Conservation (phyloP, 2,888 invertebrate genomes). For the Ophioninae sp. region DNA sequence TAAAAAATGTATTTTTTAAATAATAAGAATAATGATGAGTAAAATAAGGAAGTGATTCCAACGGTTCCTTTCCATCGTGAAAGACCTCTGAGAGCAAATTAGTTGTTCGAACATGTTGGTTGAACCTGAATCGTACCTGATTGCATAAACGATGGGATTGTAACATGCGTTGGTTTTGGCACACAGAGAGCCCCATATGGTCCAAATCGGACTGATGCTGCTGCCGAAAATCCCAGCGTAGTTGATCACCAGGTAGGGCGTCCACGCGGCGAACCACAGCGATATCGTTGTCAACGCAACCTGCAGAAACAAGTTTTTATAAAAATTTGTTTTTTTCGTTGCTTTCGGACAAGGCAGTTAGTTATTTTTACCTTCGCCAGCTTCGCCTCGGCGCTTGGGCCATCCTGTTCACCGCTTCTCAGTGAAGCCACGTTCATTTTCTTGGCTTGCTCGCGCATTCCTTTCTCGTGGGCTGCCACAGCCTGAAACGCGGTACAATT, state of each 20-base stretch:
- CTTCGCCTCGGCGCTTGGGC: constrained; percentile 83
- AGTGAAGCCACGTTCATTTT: constrained; percentile 86
- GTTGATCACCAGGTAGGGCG: constrained; percentile 88
- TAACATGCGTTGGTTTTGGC: constrained; percentile 84
- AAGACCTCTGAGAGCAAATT: too few species aligned
- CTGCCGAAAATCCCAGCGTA: constrained; percentile 90
- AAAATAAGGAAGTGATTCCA: too few species aligned
- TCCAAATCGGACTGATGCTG: constrained; percentile 89
- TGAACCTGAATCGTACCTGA: constrained; percentile 77
- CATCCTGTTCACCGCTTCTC: constrained; percentile 82
- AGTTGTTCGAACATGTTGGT: neutral
- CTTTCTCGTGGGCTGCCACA: constrained; percentile 83
- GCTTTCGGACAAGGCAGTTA: neutral
- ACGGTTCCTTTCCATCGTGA: too few species aligned
- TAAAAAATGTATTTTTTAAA: too few species aligned
- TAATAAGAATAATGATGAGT: too few species aligned
- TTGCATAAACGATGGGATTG: constrained; percentile 84
- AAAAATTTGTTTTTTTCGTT: neutral
- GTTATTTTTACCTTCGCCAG: constrained; percentile 82
- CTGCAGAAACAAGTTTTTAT: constrained; percentile 67
- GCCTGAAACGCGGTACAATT: constrained; percentile 75
- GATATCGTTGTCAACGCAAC: constrained; percentile 85
- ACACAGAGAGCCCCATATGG: constrained; percentile 95
- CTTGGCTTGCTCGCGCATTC: constrained; percentile 85
- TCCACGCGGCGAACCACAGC: constrained; percentile 87